Evolutionary conservation across 2,888 invertebrate genomes (phyloP).

Genomic region (Ochropleura leucogaster): DNA sequence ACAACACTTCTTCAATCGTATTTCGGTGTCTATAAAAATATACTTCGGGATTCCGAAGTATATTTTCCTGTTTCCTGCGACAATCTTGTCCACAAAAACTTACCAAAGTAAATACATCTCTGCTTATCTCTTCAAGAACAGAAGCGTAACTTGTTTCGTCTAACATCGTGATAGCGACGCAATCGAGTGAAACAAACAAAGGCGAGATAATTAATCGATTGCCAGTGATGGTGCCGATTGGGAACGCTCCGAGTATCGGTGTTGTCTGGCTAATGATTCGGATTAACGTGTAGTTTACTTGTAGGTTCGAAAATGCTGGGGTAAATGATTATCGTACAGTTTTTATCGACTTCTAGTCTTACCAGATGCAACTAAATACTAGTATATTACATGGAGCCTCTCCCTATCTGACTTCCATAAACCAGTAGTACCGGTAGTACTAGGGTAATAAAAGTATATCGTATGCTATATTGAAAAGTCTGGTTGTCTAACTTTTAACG

Average conservation of each 20-base stretch:
- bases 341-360: neutral
- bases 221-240: slow-evolving; percentile 44
- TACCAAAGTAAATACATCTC: neutral
- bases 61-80: too few relatives aligned
- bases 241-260: slow-evolving; percentile 26
- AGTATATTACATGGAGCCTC: too few relatives aligned
- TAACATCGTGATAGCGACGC: slow-evolving; percentile 32
- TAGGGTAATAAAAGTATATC: too few relatives aligned
- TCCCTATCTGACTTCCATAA: too few relatives aligned
- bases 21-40: too few relatives aligned
- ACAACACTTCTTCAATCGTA: too few relatives aligned
- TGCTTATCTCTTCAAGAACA: slow-evolving; percentile 2
- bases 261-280: slow-evolving; percentile 13
- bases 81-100: neutral
- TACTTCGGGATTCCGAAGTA: too few relatives aligned
- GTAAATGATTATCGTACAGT: neutral
- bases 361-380: too few relatives aligned
- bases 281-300: slow-evolving; percentile 21
- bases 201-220: slow-evolving; percentile 54
- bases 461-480: too few relatives aligned
- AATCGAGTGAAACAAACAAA: slow-evolving; percentile 40
- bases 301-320: neutral
- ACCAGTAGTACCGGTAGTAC: too few relatives aligned
- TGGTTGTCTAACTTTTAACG: too few relatives aligned
- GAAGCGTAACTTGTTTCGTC: slow-evolving; percentile 26